Evolutionary conservation across 2,797 vertebrate genomes (phyloP).

Genomic region (Silurus lanzhouensis): DNA sequence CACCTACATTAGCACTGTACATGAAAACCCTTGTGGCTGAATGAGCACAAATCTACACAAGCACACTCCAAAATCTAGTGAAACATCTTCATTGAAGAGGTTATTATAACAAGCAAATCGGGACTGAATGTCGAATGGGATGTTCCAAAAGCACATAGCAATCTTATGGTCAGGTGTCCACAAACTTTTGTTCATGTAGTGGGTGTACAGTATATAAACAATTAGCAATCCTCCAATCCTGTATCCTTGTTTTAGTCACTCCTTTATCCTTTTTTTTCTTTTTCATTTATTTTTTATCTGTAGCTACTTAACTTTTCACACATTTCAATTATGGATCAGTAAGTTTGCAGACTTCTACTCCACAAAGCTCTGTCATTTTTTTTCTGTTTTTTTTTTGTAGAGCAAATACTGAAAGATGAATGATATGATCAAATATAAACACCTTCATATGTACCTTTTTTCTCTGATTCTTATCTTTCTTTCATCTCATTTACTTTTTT

Average conservation of each 20-base stretch:
- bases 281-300: neutral
- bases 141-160: too few relatives aligned
- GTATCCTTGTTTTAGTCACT: neutral
- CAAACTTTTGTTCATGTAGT: too few relatives aligned
- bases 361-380: neutral
- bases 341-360: neutral
- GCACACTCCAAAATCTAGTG: too few relatives aligned
- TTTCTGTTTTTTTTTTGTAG: neutral
- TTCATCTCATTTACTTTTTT: slow-evolving; percentile 50
- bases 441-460: neutral
- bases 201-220: too few relatives aligned
- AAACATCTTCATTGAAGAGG: too few relatives aligned
- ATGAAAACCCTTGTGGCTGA: too few relatives aligned
- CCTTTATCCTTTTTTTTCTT: neutral
- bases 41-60: too few relatives aligned
- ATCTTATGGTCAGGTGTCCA: too few relatives aligned
- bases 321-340: neutral
- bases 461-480: slow-evolving; percentile 20
- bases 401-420: slow-evolving; percentile 47
- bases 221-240: neutral
- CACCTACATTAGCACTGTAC: too few relatives aligned
- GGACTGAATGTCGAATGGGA: too few relatives aligned
- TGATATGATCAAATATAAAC: neutral
- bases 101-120: too few relatives aligned
- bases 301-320: neutral